phyloP scores from a whole-genome alignment of 1,140 invertebrate genomes.

The Ceratosolen fusciceps region DNA sequence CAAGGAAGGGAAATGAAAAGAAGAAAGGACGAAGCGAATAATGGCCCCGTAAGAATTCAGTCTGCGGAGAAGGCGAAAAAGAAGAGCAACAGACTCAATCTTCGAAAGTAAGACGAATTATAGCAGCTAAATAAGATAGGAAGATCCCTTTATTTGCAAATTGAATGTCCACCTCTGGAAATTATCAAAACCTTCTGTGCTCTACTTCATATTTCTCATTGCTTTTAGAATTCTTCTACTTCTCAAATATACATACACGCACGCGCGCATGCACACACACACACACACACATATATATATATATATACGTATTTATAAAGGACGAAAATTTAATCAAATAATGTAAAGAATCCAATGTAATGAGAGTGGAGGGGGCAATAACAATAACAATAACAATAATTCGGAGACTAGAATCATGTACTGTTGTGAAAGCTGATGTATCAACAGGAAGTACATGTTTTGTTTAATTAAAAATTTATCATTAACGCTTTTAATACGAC shows the following conservation, averaged over 20 bases:
- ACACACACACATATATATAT: no score
- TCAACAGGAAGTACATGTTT: no score
- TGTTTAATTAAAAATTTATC: no score
- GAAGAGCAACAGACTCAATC: slow-evolving; percentile 15
- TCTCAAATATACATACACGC: no score
- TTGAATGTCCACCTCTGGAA: background rate
- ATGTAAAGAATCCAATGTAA: no score
- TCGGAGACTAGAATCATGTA: no score
- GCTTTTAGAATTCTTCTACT: background rate
- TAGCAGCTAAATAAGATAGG: background rate
- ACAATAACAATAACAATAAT: no score
- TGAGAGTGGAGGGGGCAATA: no score
- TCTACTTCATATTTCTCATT: background rate
- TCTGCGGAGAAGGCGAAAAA: slow-evolving; percentile 25
- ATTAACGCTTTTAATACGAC: no score
- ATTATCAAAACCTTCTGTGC: background rate
- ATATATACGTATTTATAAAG: no score
- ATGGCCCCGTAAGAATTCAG: slow-evolving; percentile 41
- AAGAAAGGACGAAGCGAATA: slow-evolving; percentile 38
- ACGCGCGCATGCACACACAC: background rate
- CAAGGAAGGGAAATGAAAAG: slow-evolving; percentile 37
- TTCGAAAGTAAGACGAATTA: slow-evolving; percentile 29
- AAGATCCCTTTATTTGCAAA: slow-evolving; percentile 17
- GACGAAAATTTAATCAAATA: background rate
- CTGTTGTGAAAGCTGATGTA: no score